A percentile compares a stretch with the other conserved stretches of the same genome.
These are phyloP conservation scores for Carterocephalus palaemon DNA, from an alignment of 2,888 invertebrate species.

Conservation along the genomic window DNA sequence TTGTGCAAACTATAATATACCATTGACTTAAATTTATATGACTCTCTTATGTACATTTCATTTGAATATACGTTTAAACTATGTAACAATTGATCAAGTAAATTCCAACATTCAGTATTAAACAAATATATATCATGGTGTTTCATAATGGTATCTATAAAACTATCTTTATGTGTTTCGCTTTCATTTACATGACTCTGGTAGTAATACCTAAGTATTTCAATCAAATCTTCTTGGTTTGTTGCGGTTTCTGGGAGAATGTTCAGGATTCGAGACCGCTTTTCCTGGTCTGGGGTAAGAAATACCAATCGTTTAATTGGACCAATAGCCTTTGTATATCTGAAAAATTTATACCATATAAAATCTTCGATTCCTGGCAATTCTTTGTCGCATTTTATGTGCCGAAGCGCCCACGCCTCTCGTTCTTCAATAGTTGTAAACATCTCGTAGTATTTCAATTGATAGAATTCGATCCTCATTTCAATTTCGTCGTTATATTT, in stretches of 20 bases:
- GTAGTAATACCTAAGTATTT: constrained; percentile 48
- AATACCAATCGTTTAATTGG: constrained; percentile 43
- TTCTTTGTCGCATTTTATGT: constrained; percentile 43
- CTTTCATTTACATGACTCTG: constrained; percentile 52
- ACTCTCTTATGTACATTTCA: constrained; percentile 26
- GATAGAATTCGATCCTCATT: constrained; percentile 40
- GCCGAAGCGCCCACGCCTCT: constrained; percentile 50
- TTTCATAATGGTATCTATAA: constrained; percentile 39
- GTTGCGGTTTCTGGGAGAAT: constrained; percentile 42
- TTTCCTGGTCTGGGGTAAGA: constrained; percentile 36
- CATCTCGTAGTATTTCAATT: constrained; percentile 36
- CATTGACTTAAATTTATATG: constrained; percentile 38
- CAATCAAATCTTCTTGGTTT: constrained; percentile 42
- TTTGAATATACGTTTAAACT: constrained; percentile 44
- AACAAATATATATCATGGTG: constrained; percentile 45
- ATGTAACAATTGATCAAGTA: constrained; percentile 46
- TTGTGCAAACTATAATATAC: constrained; percentile 45
- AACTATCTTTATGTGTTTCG: constrained; percentile 36
- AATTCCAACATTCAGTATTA: constrained; percentile 46
- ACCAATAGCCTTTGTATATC: constrained; percentile 43
- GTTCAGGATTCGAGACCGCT: constrained; percentile 40
- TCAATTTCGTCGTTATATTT: constrained; percentile 49
- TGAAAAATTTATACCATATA: constrained; percentile 50
- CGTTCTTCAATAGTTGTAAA: constrained; percentile 42
- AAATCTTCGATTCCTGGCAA: constrained; percentile 42